Evolutionary conservation across 1,140 invertebrate species (phyloP), one percentile per base, ranked within the genome.

Genomic region (Hyles euphorbiae): DNA sequence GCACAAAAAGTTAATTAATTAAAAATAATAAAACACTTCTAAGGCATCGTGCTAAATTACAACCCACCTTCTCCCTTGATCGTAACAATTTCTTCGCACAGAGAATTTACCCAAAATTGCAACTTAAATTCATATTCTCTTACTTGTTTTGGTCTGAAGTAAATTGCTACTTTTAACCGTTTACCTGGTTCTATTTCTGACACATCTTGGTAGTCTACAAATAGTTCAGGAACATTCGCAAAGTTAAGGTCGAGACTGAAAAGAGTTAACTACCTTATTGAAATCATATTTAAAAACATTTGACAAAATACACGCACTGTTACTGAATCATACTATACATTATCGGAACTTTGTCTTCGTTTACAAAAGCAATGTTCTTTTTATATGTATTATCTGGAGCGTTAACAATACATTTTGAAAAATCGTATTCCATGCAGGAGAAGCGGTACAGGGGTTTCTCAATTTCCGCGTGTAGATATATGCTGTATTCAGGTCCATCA

Each of bases 21-120:
- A 6, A 5, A 40, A 4, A 51, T 34, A 45, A 11, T 46, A 49
- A 22, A 22, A 22, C 22, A 46, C 4, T 10, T 10, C 22, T 22
- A 22, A 22, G 22, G 22, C 22, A 22, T 22, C 22, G 22, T 22
- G 22, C 22, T 22, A 22, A 54, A 45, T 32, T 47, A 10, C 3
- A 34, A 8, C 48, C 43, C 36, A 86, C 85, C 83, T 88, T 88
- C 85, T 60, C 85, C 85, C 74, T 70, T 83, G 49, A 87, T 70
- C 9, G 69, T 79, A 4, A 88, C 45, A 50, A 79, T 81, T 73
- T 88, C 85, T 80, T 88, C 81, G 48, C 81, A 84, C 3, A 88
- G 63, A 5, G 85, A 85, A 67, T 88, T 88, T 2, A 88, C 76
- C 81, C 76, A 88, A 63, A 87, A 88, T 36, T 84, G 72, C 52